A percentile compares a stretch with the other conserved stretches of the same genome.
These are phyloP conservation scores for Lycodopsis pacificus DNA, from an alignment of 2,797 vertebrate species.

Conservation along the genomic window DNA sequence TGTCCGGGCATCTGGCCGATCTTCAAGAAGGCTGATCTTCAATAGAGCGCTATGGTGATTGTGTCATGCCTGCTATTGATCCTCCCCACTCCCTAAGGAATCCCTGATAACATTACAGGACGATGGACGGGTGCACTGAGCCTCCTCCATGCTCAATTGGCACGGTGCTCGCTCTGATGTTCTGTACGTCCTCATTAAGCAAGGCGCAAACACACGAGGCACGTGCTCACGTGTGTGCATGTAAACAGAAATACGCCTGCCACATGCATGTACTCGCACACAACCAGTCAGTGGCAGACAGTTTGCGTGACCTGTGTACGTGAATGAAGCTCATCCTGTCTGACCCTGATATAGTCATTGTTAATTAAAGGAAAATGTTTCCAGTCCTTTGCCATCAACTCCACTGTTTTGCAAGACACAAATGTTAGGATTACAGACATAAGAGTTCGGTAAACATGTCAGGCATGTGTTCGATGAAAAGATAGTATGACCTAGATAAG, in stretches of 20 bases:
- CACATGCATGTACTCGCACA: conserved; percentile 42
- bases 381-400: conserved; percentile 26
- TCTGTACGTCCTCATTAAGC: conserved; percentile 74
- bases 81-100: conserved; percentile 54
- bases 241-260: conserved; percentile 34
- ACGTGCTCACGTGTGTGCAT: conserved; percentile 43
- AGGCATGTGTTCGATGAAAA: conserved; percentile 46
- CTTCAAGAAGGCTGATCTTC: conserved; percentile 23
- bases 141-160: conserved; percentile 63
- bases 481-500: conserved; percentile 60
- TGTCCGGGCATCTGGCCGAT: conserved; percentile 27
- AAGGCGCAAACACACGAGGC: conserved; percentile 50
- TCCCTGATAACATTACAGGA: conserved; percentile 59
- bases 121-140: conserved; percentile 37
- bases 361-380: conserved; percentile 42
- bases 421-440: conserved; percentile 15
- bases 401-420: conserved; percentile 17
- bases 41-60: conserved; percentile 29
- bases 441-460: conserved; percentile 48
- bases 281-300: conserved; percentile 2
- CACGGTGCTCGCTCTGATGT: conserved; percentile 63
- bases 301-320: conserved; percentile 26
- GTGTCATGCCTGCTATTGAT: conserved; percentile 55
- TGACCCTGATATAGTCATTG: conserved; percentile 24
- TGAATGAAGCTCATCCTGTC: conserved; percentile 23